Evolutionary conservation across 2,888 invertebrate species (phyloP).

Genomic region (Scelioninae gen. 1): DNA sequence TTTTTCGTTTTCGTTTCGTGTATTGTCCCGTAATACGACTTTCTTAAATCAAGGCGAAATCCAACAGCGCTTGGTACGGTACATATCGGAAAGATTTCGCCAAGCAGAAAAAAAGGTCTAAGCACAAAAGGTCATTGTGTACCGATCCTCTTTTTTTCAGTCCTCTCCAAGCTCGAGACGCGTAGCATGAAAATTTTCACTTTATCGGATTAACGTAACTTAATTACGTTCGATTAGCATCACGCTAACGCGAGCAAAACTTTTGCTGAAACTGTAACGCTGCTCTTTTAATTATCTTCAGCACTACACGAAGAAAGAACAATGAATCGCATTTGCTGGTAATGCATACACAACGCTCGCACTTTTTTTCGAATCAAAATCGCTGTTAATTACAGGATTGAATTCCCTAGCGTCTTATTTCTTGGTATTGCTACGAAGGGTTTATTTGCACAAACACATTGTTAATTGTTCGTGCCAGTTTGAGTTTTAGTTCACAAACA

Average conservation of each 20-base stretch:
- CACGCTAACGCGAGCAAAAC: slow-evolving; percentile 33
- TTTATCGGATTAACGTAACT: slow-evolving; percentile 62
- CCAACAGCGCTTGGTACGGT: slow-evolving; percentile 21
- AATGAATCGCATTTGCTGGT: slow-evolving; percentile 43
- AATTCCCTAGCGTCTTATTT: too few species aligned
- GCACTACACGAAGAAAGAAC: slow-evolving; percentile 42
- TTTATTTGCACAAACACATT: too few species aligned
- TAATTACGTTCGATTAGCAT: slow-evolving; percentile 63
- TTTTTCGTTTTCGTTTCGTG: slow-evolving; percentile 42
- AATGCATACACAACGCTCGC: slow-evolving; percentile 32
- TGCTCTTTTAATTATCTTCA: slow-evolving; percentile 61
- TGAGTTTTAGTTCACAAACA: too few species aligned
- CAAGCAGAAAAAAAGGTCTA: neutral
- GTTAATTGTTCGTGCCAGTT: too few species aligned
- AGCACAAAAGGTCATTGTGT: slow-evolving; percentile 13
- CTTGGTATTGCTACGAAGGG: too few species aligned
- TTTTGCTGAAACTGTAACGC: slow-evolving; percentile 48
- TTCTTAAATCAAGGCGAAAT: slow-evolving; percentile 61
- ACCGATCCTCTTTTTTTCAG: slow-evolving; percentile 3
- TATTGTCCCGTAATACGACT: slow-evolving; percentile 50
- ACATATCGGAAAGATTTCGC: slow-evolving; percentile 34
- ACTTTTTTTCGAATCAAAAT: slow-evolving; percentile 59
- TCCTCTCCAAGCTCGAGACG: neutral
- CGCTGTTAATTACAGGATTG: slow-evolving; percentile 55
- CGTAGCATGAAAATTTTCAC: slow-evolving; percentile 50